These are phyloP conservation scores for Andrena chrysosceles DNA, from an alignment of 2,888 invertebrate genomes.

Conservation along the genomic window DNA sequence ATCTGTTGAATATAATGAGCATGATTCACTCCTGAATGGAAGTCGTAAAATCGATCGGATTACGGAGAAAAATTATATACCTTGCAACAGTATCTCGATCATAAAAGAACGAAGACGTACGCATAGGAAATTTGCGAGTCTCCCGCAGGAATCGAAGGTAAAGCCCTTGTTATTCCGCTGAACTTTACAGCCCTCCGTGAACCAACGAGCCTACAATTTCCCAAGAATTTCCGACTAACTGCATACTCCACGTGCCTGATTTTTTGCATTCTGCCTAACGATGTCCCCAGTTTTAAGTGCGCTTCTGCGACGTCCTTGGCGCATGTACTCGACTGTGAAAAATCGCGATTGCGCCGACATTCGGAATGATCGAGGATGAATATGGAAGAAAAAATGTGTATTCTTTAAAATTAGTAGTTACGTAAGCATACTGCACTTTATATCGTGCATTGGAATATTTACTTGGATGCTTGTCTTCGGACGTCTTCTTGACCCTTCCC, in stretches of 20 bases:
- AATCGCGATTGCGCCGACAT: conserved; percentile 25
- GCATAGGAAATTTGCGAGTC: not conserved
- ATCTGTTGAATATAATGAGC: not conserved
- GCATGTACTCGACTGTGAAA: conserved; percentile 58
- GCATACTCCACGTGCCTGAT: not conserved
- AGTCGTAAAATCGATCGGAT: not conserved
- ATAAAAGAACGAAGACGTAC: not conserved
- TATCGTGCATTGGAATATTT: no score
- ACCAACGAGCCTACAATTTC: conserved; percentile 43
- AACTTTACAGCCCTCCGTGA: conserved; percentile 24
- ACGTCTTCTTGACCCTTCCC: no score
- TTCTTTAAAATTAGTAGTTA: no score
- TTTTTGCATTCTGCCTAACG: conserved; percentile 42
- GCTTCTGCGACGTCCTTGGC: conserved; percentile 46
- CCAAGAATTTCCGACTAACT: conserved; percentile 34
- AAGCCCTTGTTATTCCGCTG: not conserved
- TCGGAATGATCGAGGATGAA: conserved; percentile 4
- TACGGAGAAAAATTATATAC: not conserved
- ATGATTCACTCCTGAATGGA: conserved; percentile 6
- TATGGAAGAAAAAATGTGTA: not conserved
- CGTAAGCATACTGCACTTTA: no score
- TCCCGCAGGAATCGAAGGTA: not conserved
- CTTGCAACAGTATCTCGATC: not conserved
- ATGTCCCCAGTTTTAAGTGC: conserved; percentile 44
- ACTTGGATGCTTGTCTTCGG: no score